phyloP scores from a whole-genome alignment of 2,888 invertebrate species.

The Epinotia ramella region DNA sequence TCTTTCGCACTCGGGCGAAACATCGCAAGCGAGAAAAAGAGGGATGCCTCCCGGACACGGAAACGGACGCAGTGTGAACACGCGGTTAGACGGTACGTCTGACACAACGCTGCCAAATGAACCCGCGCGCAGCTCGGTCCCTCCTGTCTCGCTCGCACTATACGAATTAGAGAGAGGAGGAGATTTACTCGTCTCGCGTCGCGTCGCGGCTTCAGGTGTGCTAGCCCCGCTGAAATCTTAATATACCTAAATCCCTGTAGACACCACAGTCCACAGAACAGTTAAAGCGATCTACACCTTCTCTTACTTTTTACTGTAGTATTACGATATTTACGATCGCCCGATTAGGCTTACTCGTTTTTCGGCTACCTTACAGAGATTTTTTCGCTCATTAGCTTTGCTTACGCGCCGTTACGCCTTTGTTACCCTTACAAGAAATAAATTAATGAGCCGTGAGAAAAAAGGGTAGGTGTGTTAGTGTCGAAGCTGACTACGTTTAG shows the following conservation, averaged over 20 bases:
- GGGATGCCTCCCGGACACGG: too few species aligned
- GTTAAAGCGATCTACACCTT: neutral
- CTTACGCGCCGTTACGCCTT: conserved; percentile 69
- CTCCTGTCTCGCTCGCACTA: too few species aligned
- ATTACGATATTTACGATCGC: too few species aligned
- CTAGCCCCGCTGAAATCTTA: too few species aligned
- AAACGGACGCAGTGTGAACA: too few species aligned
- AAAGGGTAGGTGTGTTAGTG: conserved; percentile 62
- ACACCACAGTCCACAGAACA: neutral
- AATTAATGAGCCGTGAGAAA: conserved; percentile 69
- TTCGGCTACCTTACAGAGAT: conserved; percentile 52
- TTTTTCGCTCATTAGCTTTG: conserved; percentile 60
- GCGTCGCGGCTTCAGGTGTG: neutral
- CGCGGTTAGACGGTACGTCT: too few species aligned
- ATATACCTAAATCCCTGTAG: neutral
- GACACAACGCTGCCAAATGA: too few species aligned
- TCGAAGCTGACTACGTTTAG: conserved; percentile 26
- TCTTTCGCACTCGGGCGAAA: too few species aligned
- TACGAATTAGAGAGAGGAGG: too few species aligned
- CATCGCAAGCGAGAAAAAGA: too few species aligned
- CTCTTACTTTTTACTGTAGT: neutral
- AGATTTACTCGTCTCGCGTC: neutral
- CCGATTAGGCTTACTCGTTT: conserved; percentile 20
- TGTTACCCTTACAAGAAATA: conserved; percentile 76
- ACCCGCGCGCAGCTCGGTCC: too few species aligned